These are phyloP conservation scores for Hydrozoanthus tunicans DNA, from an alignment of 64 coral and sea anemone genomes.

Conservation along the genomic window DNA sequence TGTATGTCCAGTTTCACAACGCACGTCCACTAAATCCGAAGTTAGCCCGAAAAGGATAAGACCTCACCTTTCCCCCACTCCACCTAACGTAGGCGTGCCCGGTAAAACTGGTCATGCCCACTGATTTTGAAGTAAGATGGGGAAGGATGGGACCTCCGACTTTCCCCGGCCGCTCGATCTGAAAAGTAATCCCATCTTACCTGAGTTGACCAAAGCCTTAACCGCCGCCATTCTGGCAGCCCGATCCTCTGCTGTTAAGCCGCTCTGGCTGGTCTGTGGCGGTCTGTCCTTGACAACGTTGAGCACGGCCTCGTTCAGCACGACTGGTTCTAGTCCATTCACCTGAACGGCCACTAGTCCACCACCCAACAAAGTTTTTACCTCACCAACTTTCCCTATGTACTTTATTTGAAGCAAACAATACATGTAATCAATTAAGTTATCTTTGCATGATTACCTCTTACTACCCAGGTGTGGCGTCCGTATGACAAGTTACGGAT, in stretches of 20 bases:
- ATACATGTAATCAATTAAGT: neutral
- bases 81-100: no score
- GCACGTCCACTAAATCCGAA: no score
- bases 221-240: neutral
- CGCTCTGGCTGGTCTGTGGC: neutral
- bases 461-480: no score
- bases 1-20: no score
- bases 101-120: no score
- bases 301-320: conserved; percentile 12
- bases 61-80: no score
- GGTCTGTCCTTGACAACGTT: neutral
- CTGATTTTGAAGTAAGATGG: no score
- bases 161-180: neutral
- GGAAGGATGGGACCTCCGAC: no score
- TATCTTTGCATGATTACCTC: no score
- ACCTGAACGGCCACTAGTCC: conserved; percentile 24
- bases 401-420: conserved; percentile 14
- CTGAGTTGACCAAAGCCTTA: conserved; percentile 10
- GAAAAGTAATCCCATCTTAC: neutral
- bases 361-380: conserved; percentile 20
- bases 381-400: conserved; percentile 23
- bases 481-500: no score
- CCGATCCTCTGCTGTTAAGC: neutral
- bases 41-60: no score
- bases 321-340: neutral